Base-by-base conservation (phyloP, 2,888 invertebrate species). In the Pheosia tremula region DNA sequence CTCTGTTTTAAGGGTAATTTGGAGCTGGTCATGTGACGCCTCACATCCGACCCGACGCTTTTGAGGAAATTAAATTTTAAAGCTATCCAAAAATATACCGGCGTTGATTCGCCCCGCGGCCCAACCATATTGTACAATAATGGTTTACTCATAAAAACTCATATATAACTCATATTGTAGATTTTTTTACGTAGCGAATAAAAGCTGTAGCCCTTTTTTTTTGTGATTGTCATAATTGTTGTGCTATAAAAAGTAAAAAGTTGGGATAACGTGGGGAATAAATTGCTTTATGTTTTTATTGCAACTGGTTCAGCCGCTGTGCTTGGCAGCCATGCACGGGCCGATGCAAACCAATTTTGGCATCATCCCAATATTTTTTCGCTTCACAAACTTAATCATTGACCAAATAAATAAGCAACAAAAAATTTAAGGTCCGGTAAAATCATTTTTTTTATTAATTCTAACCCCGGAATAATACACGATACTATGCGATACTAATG, bases 11-110 rank as follows among this genome's bases (percentile, higher is more conserved):
- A 74, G 68, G 66, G 59, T 70, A 77, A 79, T 75, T 80, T 76
- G 63, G 57, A 68, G 62, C 60, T 59, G 57, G 65, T 74, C 67
- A 63, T 64, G 66, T 74, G 68, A 69, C 67, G 68, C 64, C 66
- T 69, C 69, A 70, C 71, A 72, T 71, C 71, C 76, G 67, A 71
- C 70, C 64, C 70, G 61, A 66, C 71, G 64, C 70, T 71, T 64
- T 66, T 57, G 66, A 72, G 72, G 74, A 79, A 81, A 81, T 82
- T 78, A 80, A 74, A 78, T 78, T 78, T 80, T 77, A 75, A 78
- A 77, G 69, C 74, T 71, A 71, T 71, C 69, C 67, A 64, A 74
- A 74, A 73, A 71, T 74, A 69, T 57, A 67, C 57, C 56, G 54
- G 61, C 62, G 65, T 63, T 63, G 65, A 63, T 66, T 60, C 58